These are phyloP conservation scores for Hippocampus abdominalis DNA, from an alignment of 2,113 vertebrate species.

Conservation along the genomic window DNA sequence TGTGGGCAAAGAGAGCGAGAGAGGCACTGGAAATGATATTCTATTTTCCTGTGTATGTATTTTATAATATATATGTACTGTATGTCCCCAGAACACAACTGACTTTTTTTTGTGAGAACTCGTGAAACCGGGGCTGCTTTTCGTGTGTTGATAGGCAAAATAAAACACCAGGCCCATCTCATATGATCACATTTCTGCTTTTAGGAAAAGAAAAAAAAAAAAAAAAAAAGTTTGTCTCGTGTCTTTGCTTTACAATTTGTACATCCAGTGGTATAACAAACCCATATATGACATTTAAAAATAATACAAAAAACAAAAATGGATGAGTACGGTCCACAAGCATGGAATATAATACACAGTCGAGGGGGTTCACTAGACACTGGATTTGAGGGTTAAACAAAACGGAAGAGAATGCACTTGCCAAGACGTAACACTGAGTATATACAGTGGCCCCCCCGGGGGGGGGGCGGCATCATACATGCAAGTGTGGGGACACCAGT, in stretches of 20 bases:
- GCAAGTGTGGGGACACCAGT: constrained; percentile 89
- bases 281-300: constrained; percentile 38
- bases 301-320: background rate
- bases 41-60: constrained; percentile 30
- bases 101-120: constrained; percentile 45
- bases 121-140: constrained; percentile 23
- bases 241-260: constrained; percentile 74
- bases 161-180: constrained; percentile 53
- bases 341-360: constrained; percentile 74
- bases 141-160: background rate
- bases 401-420: constrained; percentile 73
- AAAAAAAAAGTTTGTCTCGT: constrained; percentile 34
- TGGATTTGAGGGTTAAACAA: constrained; percentile 49
- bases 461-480: constrained; percentile 84
- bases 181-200: constrained; percentile 61
- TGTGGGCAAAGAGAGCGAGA: constrained; percentile 50
- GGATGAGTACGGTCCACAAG: constrained; percentile 63
- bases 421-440: constrained; percentile 93
- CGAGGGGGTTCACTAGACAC: constrained; percentile 61
- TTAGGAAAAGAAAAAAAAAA: constrained; percentile 52
- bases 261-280: constrained; percentile 75
- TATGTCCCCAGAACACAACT: constrained; percentile 24
- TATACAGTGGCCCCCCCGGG: constrained; percentile 84
- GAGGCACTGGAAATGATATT: constrained; percentile 72
- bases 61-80: background rate